Base-by-base conservation (phyloP, 2,797 vertebrate genomes). In the Galago senegalensis region DNA sequence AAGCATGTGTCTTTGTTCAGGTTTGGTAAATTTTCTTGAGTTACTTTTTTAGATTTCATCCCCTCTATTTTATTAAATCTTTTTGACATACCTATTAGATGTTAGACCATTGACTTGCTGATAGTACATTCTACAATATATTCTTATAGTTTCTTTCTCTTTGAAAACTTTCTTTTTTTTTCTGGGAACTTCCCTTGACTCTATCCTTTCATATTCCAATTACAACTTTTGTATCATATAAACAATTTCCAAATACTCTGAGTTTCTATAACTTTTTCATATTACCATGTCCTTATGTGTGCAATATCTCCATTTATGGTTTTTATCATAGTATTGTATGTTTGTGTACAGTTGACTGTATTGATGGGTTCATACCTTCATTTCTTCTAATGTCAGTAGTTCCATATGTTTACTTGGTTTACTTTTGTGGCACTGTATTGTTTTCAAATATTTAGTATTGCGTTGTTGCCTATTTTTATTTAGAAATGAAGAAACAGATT, bases 151-250 rank as follows among this genome's bases (percentile, higher is more conserved):
- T 14, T 58, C 9, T 60, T 60, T 49, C n/a, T 77, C 53, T 89
- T 85, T 67, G 13, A 86, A 87, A 76, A 88, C 14, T 65, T 79
- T 69, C 11, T 61, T 82, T 93, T 87, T 21, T 21, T 76, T 80
- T 89, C 4, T 75, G 46, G 25, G n/a, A 87, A 80, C 53, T 82
- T 89, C 23, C 14, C 31, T 89, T 84, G 21, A 89, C 31, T 73
- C 37, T 17, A 46, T 69, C 18, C 84, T 89, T 58, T 58, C 6
- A 79, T 31, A 86, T 8, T 5, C 34, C 3, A 2, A 21, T 65
- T 94, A 85, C 27, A 43, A 77, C 75, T 29, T 80, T 87, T 16
- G 16, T 75, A 34, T 3, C 21, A 31, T 58, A n/a, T 69, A 77
- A 65, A 81, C 84, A 80, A 70, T 88, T 94, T 93, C 11, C 56